Evolutionary conservation across 2,888 invertebrate species (phyloP).

Genomic region (Oscheius myriophilus): DNA sequence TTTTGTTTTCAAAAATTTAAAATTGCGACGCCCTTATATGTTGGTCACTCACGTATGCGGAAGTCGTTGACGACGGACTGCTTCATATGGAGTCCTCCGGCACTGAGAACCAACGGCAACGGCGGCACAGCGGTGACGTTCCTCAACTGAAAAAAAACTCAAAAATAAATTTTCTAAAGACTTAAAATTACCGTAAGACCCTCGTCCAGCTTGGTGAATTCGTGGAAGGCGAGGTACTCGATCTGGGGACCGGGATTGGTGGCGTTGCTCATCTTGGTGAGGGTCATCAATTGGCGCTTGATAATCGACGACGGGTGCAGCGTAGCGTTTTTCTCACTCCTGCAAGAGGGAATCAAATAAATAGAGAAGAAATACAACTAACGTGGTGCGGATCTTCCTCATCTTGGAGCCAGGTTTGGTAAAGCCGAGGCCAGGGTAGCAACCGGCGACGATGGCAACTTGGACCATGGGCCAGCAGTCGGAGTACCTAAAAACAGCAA

Average conservation of each 20-base stretch:
- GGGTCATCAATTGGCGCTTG: slow-evolving; percentile 48
- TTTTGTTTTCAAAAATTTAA: slow-evolving; percentile 6
- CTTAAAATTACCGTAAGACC: slow-evolving; percentile 50
- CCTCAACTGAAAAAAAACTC: slow-evolving; percentile 77
- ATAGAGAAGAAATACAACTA: background rate
- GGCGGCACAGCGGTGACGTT: slow-evolving; percentile 85
- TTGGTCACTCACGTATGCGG: slow-evolving; percentile 41
- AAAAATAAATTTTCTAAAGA: background rate
- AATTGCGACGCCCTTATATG: background rate
- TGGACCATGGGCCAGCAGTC: slow-evolving; percentile 91
- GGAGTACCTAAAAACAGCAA: slow-evolving; percentile 71
- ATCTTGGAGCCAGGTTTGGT: slow-evolving; percentile 74
- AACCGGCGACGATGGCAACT: slow-evolving; percentile 85
- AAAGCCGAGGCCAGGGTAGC: slow-evolving; percentile 86
- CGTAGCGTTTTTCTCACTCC: slow-evolving; percentile 40
- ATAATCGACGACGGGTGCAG: slow-evolving; percentile 65
- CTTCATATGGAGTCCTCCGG: slow-evolving; percentile 76
- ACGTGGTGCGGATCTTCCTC: slow-evolving; percentile 62
- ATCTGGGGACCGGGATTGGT: slow-evolving; percentile 46
- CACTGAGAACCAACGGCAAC: slow-evolving; percentile 82
- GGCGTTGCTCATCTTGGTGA: background rate
- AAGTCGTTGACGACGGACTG: slow-evolving; percentile 44
- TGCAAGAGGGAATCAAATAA: slow-evolving; percentile 29
- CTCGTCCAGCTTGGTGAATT: slow-evolving; percentile 60
- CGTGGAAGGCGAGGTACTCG: slow-evolving; percentile 65